phyloP scores from a whole-genome alignment of 2,797 vertebrate species.

The Chelon labrosus region DNA sequence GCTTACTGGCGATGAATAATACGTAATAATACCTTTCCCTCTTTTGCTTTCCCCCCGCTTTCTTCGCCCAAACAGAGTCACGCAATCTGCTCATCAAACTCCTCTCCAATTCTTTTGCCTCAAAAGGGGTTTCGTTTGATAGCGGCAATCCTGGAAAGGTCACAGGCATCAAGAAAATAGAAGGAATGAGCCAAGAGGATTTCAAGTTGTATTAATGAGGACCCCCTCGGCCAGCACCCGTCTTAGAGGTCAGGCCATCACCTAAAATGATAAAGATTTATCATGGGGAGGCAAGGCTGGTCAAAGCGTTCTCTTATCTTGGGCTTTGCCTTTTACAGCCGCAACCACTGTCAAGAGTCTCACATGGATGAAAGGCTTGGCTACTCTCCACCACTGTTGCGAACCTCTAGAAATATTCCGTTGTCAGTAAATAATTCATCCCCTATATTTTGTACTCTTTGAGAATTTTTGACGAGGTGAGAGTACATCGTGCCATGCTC shows the following conservation, averaged over 20 bases:
- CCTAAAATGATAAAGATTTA: slow-evolving; percentile 90
- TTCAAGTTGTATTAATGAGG: slow-evolving; percentile 90
- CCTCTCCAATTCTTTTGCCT: slow-evolving; percentile 72
- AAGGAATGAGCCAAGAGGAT: slow-evolving; percentile 84
- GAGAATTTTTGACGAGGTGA: slow-evolving; percentile 77
- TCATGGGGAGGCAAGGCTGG: slow-evolving; percentile 82
- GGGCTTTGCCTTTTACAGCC: slow-evolving; percentile 81
- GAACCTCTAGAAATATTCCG: slow-evolving; percentile 80
- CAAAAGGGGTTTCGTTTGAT: slow-evolving; percentile 81
- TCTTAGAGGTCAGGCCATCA: slow-evolving; percentile 88
- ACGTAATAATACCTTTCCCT: slow-evolving; percentile 22
- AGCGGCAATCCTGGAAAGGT: slow-evolving; percentile 86
- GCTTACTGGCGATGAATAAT: slow-evolving; percentile 12
- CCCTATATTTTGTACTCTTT: slow-evolving; percentile 86
- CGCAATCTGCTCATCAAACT: slow-evolving; percentile 69
- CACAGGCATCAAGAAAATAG: slow-evolving; percentile 86
- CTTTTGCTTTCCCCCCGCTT: slow-evolving; percentile 1
- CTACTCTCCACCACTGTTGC: slow-evolving; percentile 76
- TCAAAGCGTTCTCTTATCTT: slow-evolving; percentile 86
- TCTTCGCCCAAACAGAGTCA: slow-evolving; percentile 70
- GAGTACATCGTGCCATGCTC: slow-evolving; percentile 72
- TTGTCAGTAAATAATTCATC: slow-evolving; percentile 86
- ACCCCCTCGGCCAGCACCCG: slow-evolving; percentile 78
- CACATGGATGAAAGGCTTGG: slow-evolving; percentile 83
- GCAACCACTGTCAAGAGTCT: slow-evolving; percentile 83